phyloP scores from a whole-genome alignment of 1,140 invertebrate species.

The Parasteatoda tepidariorum region DNA sequence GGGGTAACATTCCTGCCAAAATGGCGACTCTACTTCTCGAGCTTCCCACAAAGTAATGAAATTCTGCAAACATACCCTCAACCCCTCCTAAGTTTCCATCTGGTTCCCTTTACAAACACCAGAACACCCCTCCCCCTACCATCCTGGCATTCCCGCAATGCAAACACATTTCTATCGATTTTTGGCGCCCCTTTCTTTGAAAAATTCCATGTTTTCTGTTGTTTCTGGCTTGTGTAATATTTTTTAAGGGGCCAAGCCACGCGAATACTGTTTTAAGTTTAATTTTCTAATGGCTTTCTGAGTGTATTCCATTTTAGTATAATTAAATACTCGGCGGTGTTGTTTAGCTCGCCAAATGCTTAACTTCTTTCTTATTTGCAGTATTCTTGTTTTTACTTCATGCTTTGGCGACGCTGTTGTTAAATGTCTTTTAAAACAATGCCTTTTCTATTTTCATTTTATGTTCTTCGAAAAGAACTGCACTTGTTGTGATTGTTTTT shows the following conservation, averaged over 20 bases:
- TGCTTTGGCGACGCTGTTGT: neutral
- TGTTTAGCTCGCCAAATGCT: neutral
- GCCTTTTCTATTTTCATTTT: neutral
- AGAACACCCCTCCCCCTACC: neutral
- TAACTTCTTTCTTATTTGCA: neutral
- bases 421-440: constrained; percentile 43
- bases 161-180: constrained; percentile 18
- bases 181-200: neutral
- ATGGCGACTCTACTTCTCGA: neutral
- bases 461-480: neutral
- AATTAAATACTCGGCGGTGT: constrained; percentile 36
- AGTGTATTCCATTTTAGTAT: constrained; percentile 16
- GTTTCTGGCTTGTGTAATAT: neutral
- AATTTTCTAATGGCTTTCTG: constrained; percentile 37
- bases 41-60: constrained; percentile 17
- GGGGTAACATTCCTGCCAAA: neutral
- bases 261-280: neutral
- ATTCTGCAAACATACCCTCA: neutral
- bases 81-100: neutral
- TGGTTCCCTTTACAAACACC: too few relatives aligned
- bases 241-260: neutral
- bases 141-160: neutral
- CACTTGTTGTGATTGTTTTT: neutral
- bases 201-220: neutral
- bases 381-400: neutral